Percentiles rank a stretch among this genome's conserved stretches.
phyloP scores from a whole-genome alignment of 2,888 invertebrate genomes.

The Melipona bicolor region DNA sequence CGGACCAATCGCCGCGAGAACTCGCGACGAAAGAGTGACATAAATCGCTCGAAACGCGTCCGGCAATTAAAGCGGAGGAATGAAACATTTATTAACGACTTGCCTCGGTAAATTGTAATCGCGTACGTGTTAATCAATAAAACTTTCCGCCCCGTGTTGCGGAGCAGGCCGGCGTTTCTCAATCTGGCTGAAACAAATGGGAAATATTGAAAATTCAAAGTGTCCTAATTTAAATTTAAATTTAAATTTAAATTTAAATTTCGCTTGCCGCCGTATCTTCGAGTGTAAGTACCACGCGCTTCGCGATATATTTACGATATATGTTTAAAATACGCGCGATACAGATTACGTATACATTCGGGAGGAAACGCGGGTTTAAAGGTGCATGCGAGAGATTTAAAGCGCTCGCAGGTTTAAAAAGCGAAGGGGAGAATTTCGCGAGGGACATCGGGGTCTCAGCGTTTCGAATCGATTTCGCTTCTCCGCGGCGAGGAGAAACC shows the following conservation, averaged over 20 bases:
- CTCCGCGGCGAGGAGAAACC: conserved; percentile 8
- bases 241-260: neutral
- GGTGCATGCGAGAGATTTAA: conserved; percentile 8
- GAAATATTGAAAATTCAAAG: too few species aligned
- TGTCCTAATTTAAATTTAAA: too few species aligned
- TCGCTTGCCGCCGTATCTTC: neutral
- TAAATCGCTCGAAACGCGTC: too few species aligned
- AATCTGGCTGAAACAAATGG: too few species aligned
- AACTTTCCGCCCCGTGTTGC: too few species aligned
- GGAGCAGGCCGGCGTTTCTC: too few species aligned
- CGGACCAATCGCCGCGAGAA: too few species aligned
- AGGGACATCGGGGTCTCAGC: conserved; percentile 2
- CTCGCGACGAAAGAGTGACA: too few species aligned
- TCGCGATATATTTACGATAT: neutral
- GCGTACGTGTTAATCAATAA: too few species aligned
- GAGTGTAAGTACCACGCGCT: neutral
- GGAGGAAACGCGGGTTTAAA: conserved; percentile 7
- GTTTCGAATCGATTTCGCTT: conserved; percentile 39
- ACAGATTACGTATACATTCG: conserved; percentile 17
- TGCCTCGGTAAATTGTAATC: too few species aligned
- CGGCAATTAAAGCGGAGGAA: too few species aligned
- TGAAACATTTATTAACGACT: too few species aligned
- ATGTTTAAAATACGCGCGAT: neutral
- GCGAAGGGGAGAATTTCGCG: conserved; percentile 8
- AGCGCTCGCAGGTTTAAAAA: neutral